Conservation (phyloP, 1,140 invertebrate species). For the Drosophila busckii region DNA sequence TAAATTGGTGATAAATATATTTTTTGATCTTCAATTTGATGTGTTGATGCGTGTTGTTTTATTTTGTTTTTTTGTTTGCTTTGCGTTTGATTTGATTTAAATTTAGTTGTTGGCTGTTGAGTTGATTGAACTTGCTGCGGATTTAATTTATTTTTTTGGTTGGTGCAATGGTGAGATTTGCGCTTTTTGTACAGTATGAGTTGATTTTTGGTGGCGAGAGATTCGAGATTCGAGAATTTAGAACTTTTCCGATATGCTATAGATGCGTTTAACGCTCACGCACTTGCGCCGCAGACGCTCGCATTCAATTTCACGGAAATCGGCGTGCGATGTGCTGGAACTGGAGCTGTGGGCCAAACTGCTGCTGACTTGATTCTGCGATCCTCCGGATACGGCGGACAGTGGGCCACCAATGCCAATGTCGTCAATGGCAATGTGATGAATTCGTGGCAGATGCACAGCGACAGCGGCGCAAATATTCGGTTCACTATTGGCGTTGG, state of each 20-base stretch:
- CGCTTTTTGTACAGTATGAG: slow-evolving; percentile 42
- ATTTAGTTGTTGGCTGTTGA: slow-evolving; percentile 18
- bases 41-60: too few relatives aligned
- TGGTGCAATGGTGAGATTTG: slow-evolving; percentile 45
- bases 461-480: slow-evolving; percentile 49
- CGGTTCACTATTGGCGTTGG: slow-evolving; percentile 54
- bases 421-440: slow-evolving; percentile 69
- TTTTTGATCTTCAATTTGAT: slow-evolving; percentile 22
- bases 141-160: neutral
- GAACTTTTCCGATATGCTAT: slow-evolving; percentile 78
- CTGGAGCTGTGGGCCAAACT: slow-evolving; percentile 36
- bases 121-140: neutral
- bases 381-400: slow-evolving; percentile 20
- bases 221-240: slow-evolving; percentile 39
- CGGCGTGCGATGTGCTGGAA: slow-evolving; percentile 63
- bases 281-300: slow-evolving; percentile 75
- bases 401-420: slow-evolving; percentile 37
- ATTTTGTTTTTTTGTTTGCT: too few relatives aligned
- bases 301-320: slow-evolving; percentile 76
- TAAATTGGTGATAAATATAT: slow-evolving; percentile 30
- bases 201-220: slow-evolving; percentile 22
- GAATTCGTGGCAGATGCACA: slow-evolving; percentile 46
- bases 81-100: slow-evolving; percentile 24
- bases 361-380: slow-evolving; percentile 15
- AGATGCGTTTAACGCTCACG: slow-evolving; percentile 78